phyloP scores from a whole-genome alignment of 2,888 invertebrate species.

The Merodon equestris region DNA sequence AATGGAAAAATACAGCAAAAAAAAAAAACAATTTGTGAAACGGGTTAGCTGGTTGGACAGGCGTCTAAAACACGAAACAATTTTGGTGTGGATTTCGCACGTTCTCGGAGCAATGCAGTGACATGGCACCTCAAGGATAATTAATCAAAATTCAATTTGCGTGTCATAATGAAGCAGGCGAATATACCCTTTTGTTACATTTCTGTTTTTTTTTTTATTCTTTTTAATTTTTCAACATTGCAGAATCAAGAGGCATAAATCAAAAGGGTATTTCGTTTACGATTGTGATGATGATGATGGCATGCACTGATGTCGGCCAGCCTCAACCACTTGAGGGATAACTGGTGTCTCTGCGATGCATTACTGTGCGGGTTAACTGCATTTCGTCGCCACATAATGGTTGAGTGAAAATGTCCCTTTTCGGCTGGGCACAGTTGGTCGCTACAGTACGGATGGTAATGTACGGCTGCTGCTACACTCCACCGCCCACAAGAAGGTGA shows the following conservation, averaged over 20 bases:
- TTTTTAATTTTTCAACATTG: not conserved
- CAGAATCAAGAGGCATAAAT: conserved; percentile 37
- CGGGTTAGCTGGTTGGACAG: conserved; percentile 10
- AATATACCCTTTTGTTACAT: too few relatives aligned
- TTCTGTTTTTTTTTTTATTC: not conserved
- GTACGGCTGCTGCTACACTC: not conserved
- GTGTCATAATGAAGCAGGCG: not conserved
- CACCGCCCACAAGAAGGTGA: conserved; percentile 35
- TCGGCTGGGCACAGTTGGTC: conserved; percentile 16
- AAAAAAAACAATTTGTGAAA: not conserved
- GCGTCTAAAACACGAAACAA: conserved; percentile 5
- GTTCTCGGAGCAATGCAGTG: not conserved
- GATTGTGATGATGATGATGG: too few relatives aligned
- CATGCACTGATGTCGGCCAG: not conserved
- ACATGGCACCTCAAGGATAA: not conserved
- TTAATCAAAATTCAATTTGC: conserved; percentile 8
- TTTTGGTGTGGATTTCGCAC: conserved; percentile 12
- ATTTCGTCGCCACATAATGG: conserved; percentile 35
- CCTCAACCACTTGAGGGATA: conserved; percentile 26
- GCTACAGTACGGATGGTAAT: too few relatives aligned
- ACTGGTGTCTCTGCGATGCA: conserved; percentile 11
- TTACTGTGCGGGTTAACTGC: conserved; percentile 23
- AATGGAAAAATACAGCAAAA: not conserved
- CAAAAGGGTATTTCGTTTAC: conserved; percentile 25
- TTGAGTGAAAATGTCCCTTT: conserved; percentile 19